phyloP scores from a whole-genome alignment of 2,113 vertebrate species.

The Pedionomus torquatus region DNA sequence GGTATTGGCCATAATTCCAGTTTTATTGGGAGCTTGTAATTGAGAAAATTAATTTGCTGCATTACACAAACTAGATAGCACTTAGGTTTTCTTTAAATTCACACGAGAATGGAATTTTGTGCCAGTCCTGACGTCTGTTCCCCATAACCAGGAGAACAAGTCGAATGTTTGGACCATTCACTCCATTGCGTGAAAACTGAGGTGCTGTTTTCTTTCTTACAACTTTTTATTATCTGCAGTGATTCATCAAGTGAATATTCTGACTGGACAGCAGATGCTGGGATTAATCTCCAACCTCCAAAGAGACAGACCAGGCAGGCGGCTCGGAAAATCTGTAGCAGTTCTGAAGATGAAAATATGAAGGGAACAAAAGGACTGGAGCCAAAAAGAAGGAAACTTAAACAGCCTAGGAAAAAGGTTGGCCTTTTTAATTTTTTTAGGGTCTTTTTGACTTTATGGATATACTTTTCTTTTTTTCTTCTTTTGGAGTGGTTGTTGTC shows the following conservation, averaged over 20 bases:
- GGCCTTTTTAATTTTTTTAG: neutral
- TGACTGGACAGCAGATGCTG: slow-evolving; percentile 97
- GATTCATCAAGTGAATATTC: slow-evolving; percentile 98
- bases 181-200: neutral
- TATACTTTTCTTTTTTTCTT: neutral
- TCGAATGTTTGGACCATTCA: neutral
- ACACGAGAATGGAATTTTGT: neutral
- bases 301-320: slow-evolving; percentile 89
- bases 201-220: neutral
- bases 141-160: neutral
- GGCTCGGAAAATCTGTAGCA: slow-evolving; percentile 83
- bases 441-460: neutral
- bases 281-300: slow-evolving; percentile 97
- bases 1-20: neutral
- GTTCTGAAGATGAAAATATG: slow-evolving; percentile 92
- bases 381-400: slow-evolving; percentile 85
- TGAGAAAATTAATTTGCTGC: neutral
- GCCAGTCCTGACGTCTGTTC: neutral
- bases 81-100: neutral
- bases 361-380: slow-evolving; percentile 77
- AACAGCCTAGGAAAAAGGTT: slow-evolving; percentile 89
- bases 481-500: neutral
- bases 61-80: neutral
- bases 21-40: neutral
- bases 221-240: slow-evolving; percentile 65